Percentiles rank a stretch among this genome's conserved stretches.
Conservation (phyloP, 2,888 invertebrate species). For the Diarsia mendica region DNA sequence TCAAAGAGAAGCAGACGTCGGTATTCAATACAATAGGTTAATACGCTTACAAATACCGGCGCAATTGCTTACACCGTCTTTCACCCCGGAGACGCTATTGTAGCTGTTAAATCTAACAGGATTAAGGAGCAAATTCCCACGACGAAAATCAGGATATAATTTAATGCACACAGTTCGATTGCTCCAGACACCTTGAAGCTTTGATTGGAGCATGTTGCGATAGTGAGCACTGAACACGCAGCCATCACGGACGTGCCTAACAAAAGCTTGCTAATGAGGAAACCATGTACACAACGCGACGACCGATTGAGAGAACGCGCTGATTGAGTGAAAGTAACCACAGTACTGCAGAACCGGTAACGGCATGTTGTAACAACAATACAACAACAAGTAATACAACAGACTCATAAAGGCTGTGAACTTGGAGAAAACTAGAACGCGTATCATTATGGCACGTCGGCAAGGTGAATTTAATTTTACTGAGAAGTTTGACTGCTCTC, state of each 20-base stretch:
- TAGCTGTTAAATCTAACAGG: slow-evolving; percentile 30
- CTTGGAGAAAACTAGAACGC: slow-evolving; percentile 71
- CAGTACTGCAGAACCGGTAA: slow-evolving; percentile 65
- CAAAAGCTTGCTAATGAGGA: slow-evolving; percentile 88
- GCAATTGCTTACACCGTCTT: slow-evolving; percentile 64
- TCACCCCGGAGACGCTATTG: slow-evolving; percentile 49
- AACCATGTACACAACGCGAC: slow-evolving; percentile 80
- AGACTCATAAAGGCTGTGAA: slow-evolving; percentile 67
- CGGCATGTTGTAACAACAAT: slow-evolving; percentile 60
- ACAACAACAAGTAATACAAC: slow-evolving; percentile 47
- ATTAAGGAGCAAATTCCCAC: slow-evolving; percentile 58
- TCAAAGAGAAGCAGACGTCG: slow-evolving; percentile 60
- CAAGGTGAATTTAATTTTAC: slow-evolving; percentile 62
- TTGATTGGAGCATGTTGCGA: slow-evolving; percentile 79
- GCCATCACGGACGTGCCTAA: slow-evolving; percentile 73
- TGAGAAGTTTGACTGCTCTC: slow-evolving; percentile 58
- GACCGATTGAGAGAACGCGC: slow-evolving; percentile 75
- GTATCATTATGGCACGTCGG: slow-evolving; percentile 38
- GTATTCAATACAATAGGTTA: slow-evolving; percentile 69
- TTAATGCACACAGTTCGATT: slow-evolving; percentile 62
- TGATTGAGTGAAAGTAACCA: slow-evolving; percentile 85
- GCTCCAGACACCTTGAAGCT: slow-evolving; percentile 75
- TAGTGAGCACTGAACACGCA: slow-evolving; percentile 68
- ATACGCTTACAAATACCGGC: slow-evolving; percentile 68
- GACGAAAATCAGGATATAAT: slow-evolving; percentile 44